Base-by-base conservation (phyloP, 2,113 vertebrate genomes). In the Hippoglossus stenolepis region DNA sequence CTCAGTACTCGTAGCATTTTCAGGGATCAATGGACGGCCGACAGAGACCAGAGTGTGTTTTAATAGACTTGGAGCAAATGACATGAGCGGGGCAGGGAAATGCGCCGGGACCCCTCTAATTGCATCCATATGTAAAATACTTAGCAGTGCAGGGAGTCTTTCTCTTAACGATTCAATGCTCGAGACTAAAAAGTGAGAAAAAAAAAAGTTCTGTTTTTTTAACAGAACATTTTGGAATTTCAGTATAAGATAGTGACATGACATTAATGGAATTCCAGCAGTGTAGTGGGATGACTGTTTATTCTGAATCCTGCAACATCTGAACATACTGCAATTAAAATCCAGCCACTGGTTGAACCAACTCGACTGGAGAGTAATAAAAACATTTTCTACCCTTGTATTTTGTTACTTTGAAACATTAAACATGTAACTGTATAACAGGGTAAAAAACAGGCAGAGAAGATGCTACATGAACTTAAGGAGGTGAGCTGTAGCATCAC, bases 331-430 rank as follows among this genome's bases (percentile, higher is more conserved):
- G 40, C 26, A 65, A 64, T 56, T 47, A 75, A 62, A 61, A 60
- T 47, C 14, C 47, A 80, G 28, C 35, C 31, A 38, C 38, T 28
- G 60, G 56, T 65, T 4, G 1, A 49, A 57, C 24, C 17, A 35
- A 76, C 28, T 38, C 49, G 5, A 47, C 10, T 6, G 1, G 54
- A 49, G 15, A 59, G 47, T 26, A 67, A 15, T 57, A 43, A 43
- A 38, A 38, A 60, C 11, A 0, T 28, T 28, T 56, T 69, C 54
- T 38, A 20, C 35, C 18, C 58, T 75, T 14, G 12, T 65, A 47
- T 74, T 71, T 67, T 35, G 73, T 89, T 84, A 45, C 88, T 65
- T 85, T 80, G 80, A 77, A 83, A 84, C 81, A 88, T 70, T 47
- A 35, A 24, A 60, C 73, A 81, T 23, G 38, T 47, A 12, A 11